Evolutionary conservation across 1,140 invertebrate species (phyloP).

Genomic region (Papilio polytes): DNA sequence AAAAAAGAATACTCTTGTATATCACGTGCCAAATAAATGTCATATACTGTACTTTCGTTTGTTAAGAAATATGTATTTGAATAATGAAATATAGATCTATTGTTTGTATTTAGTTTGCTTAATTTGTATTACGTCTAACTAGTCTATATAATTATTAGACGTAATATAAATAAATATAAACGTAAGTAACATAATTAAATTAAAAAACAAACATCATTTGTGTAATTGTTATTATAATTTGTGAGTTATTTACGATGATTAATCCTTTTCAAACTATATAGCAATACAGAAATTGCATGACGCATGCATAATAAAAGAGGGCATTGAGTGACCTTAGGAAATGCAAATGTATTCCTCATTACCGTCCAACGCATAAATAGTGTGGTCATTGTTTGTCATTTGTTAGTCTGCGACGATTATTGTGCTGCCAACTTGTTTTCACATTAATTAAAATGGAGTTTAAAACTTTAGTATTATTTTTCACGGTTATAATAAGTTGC

Average conservation of each 20-base stretch:
- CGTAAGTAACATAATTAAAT: too few species aligned
- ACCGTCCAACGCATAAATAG: conserved; percentile 23
- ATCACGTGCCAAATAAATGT: not conserved
- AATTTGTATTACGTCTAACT: not conserved
- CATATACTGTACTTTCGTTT: not conserved
- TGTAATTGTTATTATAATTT: not conserved
- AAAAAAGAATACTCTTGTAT: not conserved
- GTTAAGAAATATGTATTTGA: not conserved
- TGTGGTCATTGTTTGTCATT: conserved; percentile 9
- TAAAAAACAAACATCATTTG: not conserved
- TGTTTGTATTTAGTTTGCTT: not conserved
- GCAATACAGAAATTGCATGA: conserved; percentile 25
- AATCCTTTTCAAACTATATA: too few species aligned
- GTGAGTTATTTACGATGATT: not conserved
- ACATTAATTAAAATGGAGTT: conserved; percentile 44
- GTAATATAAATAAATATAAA: not conserved
- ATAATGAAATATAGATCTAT: not conserved
- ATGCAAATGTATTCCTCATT: conserved; percentile 30
- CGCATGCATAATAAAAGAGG: conserved; percentile 34
- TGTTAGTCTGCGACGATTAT: not conserved
- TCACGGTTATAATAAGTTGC: conserved; percentile 34
- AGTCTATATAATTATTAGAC: not conserved
- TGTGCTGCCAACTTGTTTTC: conserved; percentile 1
- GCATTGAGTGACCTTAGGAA: conserved; percentile 7
- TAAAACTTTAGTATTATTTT: conserved; percentile 42